These are phyloP conservation scores for Tetraneura akinire DNA, from an alignment of 1,140 invertebrate species.

Conservation along the genomic window DNA sequence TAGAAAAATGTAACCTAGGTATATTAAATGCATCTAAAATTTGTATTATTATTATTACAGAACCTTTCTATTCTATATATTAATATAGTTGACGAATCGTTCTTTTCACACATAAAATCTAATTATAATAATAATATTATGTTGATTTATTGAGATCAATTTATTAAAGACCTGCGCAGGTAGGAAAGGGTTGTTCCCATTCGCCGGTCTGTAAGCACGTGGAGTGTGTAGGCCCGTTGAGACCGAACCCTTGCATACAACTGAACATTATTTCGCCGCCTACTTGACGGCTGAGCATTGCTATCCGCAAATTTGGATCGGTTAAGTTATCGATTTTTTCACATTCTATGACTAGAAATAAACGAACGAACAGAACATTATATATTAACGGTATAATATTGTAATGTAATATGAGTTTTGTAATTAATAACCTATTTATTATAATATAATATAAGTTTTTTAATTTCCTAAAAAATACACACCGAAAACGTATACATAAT, in stretches of 20 bases:
- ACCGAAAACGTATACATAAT: no score
- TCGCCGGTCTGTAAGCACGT: slow-evolving; percentile 76
- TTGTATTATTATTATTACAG: no score
- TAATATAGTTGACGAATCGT: no score
- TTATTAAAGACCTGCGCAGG: slow-evolving; percentile 68
- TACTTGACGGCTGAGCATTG: slow-evolving; percentile 72
- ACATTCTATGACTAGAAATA: slow-evolving; percentile 73
- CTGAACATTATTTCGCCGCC: slow-evolving; percentile 77
- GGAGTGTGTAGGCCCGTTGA: slow-evolving; percentile 73
- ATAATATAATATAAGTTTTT: no score
- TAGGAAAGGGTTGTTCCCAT: slow-evolving; percentile 75
- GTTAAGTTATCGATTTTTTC: slow-evolving; percentile 66
- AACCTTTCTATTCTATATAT: no score
- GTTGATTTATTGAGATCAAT: background rate
- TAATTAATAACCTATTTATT: no score
- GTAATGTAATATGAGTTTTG: no score
- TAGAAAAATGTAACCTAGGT: no score
- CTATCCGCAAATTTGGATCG: slow-evolving; percentile 66
- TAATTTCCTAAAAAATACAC: no score
- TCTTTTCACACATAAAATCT: background rate
- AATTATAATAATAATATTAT: background rate
- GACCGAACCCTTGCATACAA: slow-evolving; percentile 75
- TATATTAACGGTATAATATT: no score
- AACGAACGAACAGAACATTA: no score
- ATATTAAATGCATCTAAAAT: no score